Evolutionary conservation across 2,113 vertebrate species (phyloP).

Genomic region (Sylvicapra grimmia): DNA sequence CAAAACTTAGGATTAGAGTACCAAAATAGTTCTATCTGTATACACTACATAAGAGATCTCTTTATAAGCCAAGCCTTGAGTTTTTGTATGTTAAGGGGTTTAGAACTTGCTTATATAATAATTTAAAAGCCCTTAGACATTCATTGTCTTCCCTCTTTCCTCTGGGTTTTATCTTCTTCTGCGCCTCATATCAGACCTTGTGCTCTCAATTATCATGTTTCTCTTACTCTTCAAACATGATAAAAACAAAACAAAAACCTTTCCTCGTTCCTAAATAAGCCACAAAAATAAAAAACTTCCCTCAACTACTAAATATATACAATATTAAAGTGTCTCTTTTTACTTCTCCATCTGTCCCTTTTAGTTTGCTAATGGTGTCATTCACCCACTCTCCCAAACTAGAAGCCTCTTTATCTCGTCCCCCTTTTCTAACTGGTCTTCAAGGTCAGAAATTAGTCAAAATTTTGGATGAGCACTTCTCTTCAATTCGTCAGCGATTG

Average conservation of each 20-base stretch:
- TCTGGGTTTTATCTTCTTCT: neutral
- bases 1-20: neutral
- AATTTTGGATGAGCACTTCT: neutral
- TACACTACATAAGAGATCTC: neutral
- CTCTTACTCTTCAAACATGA: neutral
- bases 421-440: neutral
- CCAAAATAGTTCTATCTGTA: neutral
- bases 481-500: neutral
- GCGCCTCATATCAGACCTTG: neutral
- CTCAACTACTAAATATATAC: neutral
- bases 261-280: neutral
- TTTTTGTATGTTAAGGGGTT: neutral
- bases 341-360: neutral
- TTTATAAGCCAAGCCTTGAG: neutral
- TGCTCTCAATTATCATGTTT: neutral
- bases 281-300: neutral
- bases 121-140: neutral
- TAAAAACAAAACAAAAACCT: neutral
- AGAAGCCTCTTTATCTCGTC: neutral
- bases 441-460: neutral
- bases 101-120: neutral
- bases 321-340: neutral
- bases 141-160: neutral
- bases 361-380: constrained; percentile 1
- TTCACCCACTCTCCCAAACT: neutral